Evolutionary conservation across 2,797 vertebrate species (phyloP).

Genomic region (Echeneis naucrates): DNA sequence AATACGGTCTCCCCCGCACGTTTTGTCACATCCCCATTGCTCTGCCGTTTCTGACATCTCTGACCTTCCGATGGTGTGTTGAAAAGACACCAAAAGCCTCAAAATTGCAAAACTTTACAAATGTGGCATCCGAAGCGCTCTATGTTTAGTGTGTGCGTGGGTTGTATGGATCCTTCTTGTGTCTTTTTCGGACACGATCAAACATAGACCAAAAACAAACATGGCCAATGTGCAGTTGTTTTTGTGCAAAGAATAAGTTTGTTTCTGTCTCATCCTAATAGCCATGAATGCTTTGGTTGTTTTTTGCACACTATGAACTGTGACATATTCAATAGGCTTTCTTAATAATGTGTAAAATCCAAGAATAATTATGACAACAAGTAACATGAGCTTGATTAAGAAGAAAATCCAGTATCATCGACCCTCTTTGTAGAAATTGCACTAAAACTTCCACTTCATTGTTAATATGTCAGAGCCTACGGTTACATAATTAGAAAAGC

Average conservation of each 20-base stretch:
- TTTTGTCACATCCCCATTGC: constrained; percentile 60
- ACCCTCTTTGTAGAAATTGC: constrained; percentile 33
- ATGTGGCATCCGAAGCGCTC: constrained; percentile 48
- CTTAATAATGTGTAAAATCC: background rate
- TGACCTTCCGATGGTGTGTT: constrained; percentile 64
- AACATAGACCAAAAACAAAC: constrained; percentile 55
- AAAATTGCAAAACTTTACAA: constrained; percentile 68
- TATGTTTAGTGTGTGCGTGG: constrained; percentile 72
- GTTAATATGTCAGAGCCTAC: constrained; percentile 79
- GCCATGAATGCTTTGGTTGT: background rate
- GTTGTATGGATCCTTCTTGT: constrained; percentile 39
- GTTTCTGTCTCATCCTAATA: constrained; percentile 22
- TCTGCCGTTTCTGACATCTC: constrained; percentile 47
- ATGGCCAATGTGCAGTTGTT: constrained; percentile 50
- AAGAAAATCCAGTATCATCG: background rate
- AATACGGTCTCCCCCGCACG: constrained; percentile 60
- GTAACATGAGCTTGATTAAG: background rate
- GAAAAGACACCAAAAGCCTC: constrained; percentile 69
- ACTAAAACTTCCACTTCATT: constrained; percentile 66
- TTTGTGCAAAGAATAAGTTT: constrained; percentile 36
- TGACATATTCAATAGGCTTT: background rate
- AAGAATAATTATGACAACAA: background rate
- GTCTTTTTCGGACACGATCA: constrained; percentile 43
- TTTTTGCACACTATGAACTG: constrained; percentile 1
- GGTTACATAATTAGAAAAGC: constrained; percentile 84